Base-by-base conservation (phyloP, 2,113 vertebrate species). In the Heterotilapia buettikoferi region DNA sequence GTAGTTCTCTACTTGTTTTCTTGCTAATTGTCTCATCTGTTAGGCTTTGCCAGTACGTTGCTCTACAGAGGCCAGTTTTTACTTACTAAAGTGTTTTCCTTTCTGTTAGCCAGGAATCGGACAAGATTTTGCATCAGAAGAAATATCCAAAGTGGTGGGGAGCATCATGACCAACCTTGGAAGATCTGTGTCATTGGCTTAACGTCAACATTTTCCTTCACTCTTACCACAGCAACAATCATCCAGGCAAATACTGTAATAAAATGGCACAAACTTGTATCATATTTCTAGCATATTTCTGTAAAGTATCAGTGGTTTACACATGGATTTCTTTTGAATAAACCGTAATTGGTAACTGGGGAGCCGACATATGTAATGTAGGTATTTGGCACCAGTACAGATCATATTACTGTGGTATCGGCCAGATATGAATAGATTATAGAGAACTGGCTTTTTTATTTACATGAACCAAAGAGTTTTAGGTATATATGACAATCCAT, bases 311-410 rank as follows among this genome's bases (percentile, higher is more conserved):
- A 8, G 1, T 71, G 68, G 14, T 76, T 47, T 76, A 47, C 24
- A 29, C 16, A 50, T 18, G 21, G 38, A 26, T 76, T 12, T 31
- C 1, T 31, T 12, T 78, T 78, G 43, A 19, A 8, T 29, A 78
- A 50, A 50, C 43, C 2, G 3, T 4, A 50, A 50, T 7, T 76
- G 8, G 8, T 47, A 47, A 76, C 21, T 24, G 54, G 21, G 11
- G 6, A 13, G 9, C 40, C 0, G 2, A 76, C 40, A 29, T 31
- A 29, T 31, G 4, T 76, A 31, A 50, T 76, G 1, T 76, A 2
- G 16, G 24, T 50, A 5, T 47, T 73, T 73, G 38, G 38, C 38
- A 73, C 21, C 21, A 47, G 9, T 29, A 18, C 68, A 29, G 1
- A 29, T 18, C 9, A 47, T 76, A 24, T 73, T 73, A 73, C 5